Evolutionary conservation across 2,113 vertebrate genomes (phyloP).

Genomic region (Struthidea cinerea): DNA sequence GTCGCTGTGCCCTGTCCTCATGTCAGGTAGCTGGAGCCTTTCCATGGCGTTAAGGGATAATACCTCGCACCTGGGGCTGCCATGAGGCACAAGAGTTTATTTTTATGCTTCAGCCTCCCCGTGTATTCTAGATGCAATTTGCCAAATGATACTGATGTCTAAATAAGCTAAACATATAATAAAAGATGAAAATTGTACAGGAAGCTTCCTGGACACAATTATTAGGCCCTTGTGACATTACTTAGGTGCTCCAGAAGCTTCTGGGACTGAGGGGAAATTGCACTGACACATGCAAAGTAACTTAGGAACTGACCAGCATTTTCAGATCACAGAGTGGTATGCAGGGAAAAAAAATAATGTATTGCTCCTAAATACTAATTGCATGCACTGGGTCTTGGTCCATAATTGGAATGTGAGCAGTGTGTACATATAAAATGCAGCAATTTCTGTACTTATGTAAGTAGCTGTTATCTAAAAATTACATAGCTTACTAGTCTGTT

Average conservation of each 20-base stretch:
- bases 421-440: constrained; percentile 37
- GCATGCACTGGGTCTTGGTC: constrained; percentile 40
- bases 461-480: constrained; percentile 65
- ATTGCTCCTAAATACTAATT: constrained; percentile 59
- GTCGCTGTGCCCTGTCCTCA: neutral
- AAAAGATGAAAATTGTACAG: neutral
- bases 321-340: neutral
- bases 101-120: neutral
- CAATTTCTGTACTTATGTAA: constrained; percentile 58
- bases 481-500: constrained; percentile 46
- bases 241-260: constrained; percentile 10
- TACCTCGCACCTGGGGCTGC: neutral
- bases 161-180: constrained; percentile 14
- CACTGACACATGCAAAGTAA: neutral
- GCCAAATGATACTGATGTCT: neutral
- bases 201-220: neutral
- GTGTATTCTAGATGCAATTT: neutral
- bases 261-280: constrained; percentile 4
- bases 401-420: constrained; percentile 48
- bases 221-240: neutral
- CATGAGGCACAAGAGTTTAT: neutral
- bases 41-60: neutral
- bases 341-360: constrained; percentile 19
- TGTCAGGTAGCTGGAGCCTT: neutral
- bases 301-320: neutral